These are phyloP conservation scores for Rhogogaster chlorosoma DNA, from an alignment of 2,888 invertebrate species.

Conservation along the genomic window DNA sequence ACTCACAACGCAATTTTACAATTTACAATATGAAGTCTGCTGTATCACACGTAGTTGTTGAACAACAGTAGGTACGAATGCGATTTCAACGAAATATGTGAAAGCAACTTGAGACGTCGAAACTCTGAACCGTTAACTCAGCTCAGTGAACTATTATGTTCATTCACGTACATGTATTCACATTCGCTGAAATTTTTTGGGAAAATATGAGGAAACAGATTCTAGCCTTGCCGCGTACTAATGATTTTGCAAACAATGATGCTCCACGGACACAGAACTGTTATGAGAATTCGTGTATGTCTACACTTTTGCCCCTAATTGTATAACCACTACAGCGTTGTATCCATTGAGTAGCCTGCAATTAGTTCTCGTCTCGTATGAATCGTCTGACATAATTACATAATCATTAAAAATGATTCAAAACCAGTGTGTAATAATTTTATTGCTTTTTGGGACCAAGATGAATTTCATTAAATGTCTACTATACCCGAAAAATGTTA, in stretches of 20 bases:
- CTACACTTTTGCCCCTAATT: not conserved
- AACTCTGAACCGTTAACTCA: conserved; percentile 30
- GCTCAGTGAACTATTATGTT: not conserved
- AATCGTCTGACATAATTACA: not conserved
- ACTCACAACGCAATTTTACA: not conserved
- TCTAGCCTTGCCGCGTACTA: not conserved
- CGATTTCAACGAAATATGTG: conserved; percentile 32
- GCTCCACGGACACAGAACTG: not conserved
- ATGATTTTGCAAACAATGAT: not conserved
- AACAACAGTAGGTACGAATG: conserved; percentile 19
- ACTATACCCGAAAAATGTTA: not conserved
- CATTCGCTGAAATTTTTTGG: not conserved
- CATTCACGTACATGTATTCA: not conserved
- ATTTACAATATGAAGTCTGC: not conserved
- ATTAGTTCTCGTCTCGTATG: not conserved
- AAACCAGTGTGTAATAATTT: not conserved
- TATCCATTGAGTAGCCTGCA: not conserved
- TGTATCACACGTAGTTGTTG: conserved; percentile 1
- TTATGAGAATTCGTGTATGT: not conserved
- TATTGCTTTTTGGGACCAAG: not conserved
- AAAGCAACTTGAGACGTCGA: conserved; percentile 34
- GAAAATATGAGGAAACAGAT: not conserved
- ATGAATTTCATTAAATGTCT: not conserved
- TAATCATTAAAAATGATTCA: not conserved
- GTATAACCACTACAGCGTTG: not conserved